These are phyloP conservation scores for Luffia ferchaultella DNA, from an alignment of 2,888 invertebrate genomes.

Conservation along the genomic window DNA sequence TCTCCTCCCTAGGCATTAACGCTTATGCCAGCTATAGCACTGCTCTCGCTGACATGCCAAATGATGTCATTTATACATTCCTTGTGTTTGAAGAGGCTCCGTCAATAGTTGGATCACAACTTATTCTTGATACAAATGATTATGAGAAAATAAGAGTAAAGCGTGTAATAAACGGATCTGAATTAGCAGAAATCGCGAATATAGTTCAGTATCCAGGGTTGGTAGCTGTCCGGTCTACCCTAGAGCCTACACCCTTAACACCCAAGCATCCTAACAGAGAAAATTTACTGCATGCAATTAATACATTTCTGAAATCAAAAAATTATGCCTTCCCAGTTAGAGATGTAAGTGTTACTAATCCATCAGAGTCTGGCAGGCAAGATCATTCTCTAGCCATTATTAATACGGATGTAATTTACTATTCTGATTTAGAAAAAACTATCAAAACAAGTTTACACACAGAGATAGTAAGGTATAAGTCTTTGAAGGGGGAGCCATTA, in stretches of 20 bases:
- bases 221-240: conserved; percentile 49
- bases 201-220: conserved; percentile 62
- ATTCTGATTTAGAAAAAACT: conserved; percentile 88
- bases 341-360: conserved; percentile 22
- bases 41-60: conserved; percentile 61
- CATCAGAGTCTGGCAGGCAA: conserved; percentile 8
- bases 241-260: conserved; percentile 37
- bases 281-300: conserved; percentile 54
- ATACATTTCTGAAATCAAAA: conserved; percentile 53
- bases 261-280: conserved; percentile 45
- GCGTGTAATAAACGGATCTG: conserved; percentile 65
- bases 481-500: conserved; percentile 75
- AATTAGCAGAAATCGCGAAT: conserved; percentile 49
- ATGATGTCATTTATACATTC: conserved; percentile 63
- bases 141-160: conserved; percentile 65
- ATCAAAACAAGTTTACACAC: conserved; percentile 83
- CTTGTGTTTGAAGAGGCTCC: conserved; percentile 72
- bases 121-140: conserved; percentile 71
- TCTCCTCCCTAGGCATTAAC: conserved; percentile 72
- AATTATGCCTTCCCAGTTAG: conserved; percentile 44
- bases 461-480: conserved; percentile 78
- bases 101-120: conserved; percentile 70
- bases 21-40: conserved; percentile 50
- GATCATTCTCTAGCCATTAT: too few relatives aligned
- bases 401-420: conserved; percentile 81